Base-by-base conservation (phyloP, 2,797 vertebrate genomes). In the Ambastaia sidthimunki region DNA sequence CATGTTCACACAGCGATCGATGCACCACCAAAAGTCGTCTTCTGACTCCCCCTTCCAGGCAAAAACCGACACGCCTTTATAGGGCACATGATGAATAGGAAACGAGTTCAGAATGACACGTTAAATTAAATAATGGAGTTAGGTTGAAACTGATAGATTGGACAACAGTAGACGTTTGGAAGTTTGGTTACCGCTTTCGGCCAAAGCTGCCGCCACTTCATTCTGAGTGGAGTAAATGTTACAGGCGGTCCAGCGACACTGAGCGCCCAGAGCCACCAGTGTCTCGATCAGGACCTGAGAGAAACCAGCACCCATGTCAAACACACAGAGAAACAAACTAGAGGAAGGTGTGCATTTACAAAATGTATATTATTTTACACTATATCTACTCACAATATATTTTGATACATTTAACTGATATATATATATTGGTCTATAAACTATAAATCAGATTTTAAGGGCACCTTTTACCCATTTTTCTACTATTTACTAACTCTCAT, bases 21-120 rank as follows among this genome's bases (percentile, higher is more conserved):
- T 99, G 89, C 97, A 99, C 98, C 98, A 99, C 98, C 98, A 99
- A 93, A 99, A 99, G 90, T 99, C 97, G 71, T 99, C 97, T 91
- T 99, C 98, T 0, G 97, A 98, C 88, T 99, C 98, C 28, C 98
- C 97, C 83, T 99, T 99, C 98, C 98, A 99, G 54, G 98, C 97
- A 89, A 99, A 99, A 88, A 99, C 97, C 0, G 97, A 93, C 23
- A 99, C 96, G 85, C 97, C 98, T 99, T 62, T 74, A 52, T 69
- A 47, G 76, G 41, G 41, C 6, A 44, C 52, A 57, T 68, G 60
- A 63, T 44, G 82, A 67, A 63, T 59, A 69, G n/a, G 71, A 19
- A 59, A 54, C 12, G 6, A 71, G 65, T 76, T 59, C 19, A 60
- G 50, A 52, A 59, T 7, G 21, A 23, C 19, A 28, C 2, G 2